Evolutionary conservation across 2,113 vertebrate genomes (phyloP).

Genomic region (Antigone vipio): DNA sequence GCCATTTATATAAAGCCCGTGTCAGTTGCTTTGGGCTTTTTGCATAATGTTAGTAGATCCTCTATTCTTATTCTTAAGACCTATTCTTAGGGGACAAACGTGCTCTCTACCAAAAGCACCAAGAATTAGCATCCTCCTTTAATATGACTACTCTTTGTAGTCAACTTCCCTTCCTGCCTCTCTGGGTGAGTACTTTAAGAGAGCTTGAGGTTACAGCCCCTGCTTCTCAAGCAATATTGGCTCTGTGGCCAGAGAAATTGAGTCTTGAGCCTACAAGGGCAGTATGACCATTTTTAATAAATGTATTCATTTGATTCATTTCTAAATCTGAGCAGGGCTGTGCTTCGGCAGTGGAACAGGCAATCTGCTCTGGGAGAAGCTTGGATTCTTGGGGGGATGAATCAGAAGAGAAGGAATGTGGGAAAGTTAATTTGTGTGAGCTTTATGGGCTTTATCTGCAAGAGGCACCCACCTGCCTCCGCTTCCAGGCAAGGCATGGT

Average conservation of each 20-base stretch:
- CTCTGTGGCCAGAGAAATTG: not conserved
- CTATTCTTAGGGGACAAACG: not conserved
- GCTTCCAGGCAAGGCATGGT: not conserved
- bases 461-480: not conserved
- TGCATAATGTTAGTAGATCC: not conserved
- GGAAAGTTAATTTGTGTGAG: not conserved
- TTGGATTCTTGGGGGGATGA: not conserved
- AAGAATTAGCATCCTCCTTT: not conserved
- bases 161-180: not conserved
- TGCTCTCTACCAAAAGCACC: not conserved
- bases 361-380: not conserved
- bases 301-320: not conserved
- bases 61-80: not conserved
- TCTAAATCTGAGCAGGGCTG: slow-evolving; percentile 6
- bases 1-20: not conserved
- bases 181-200: not conserved
- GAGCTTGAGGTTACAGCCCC: not conserved
- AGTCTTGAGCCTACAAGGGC: not conserved
- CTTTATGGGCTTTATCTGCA: not conserved
- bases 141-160: not conserved
- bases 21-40: not conserved
- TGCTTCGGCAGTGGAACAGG: not conserved
- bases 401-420: slow-evolving; percentile 12
- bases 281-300: not conserved
- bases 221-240: not conserved